Evolutionary conservation across 2,888 invertebrate genomes (phyloP), one percentile per base, ranked within the genome.

Genomic region (Drosophila nr. perissopoda): DNA sequence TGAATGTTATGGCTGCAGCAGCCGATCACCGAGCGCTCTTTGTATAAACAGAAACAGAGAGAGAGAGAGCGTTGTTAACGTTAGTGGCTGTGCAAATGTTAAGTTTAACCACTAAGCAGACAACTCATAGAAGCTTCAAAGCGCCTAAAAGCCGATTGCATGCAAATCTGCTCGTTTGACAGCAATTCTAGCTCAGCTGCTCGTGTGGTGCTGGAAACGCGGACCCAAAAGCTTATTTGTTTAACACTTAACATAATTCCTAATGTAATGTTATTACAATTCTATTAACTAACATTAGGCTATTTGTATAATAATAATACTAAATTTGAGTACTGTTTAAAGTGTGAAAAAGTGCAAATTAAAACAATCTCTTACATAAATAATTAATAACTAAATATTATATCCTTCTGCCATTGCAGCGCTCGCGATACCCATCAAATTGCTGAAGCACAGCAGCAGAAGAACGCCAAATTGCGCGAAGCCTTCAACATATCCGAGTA

Each of bases 361-460:
- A 40, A 21, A 5, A 4, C 10, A 11, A 42, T 42, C 5, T 21
- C n/a, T 8, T 53, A 4, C 16, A 33, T 25, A 2, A 18, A 18
- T 53, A 18, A 54, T 16, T 21, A 2, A 16, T 29, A 58, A 2
- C 1, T 40, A 61, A 59, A 36, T 2, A 16, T 0, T n/a, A 2
- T 48, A n/a, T 54, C 1, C 49, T 42, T 64, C 21, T 10, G 13
- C 31, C 59, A 10, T 27, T 88, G 1, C 94, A 98, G 98, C 94
- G 98, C 98, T 74, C 97, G 97, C 74, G 99, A 98, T 92, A 98
- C 98, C 54, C 99, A 99, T 94, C 98, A 98, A 93, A 96, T 98
- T 79, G 99, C 99, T 1, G 98, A 98, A 93, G 98, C 99, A 31
- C 98, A 98, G 93, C 97, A 97, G 91, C 97, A 98, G 93, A 99